Percentiles rank a stretch among this genome's conserved stretches.
phyloP scores from a whole-genome alignment of 2,113 vertebrate genomes.

The Elgaria multicarinata region DNA sequence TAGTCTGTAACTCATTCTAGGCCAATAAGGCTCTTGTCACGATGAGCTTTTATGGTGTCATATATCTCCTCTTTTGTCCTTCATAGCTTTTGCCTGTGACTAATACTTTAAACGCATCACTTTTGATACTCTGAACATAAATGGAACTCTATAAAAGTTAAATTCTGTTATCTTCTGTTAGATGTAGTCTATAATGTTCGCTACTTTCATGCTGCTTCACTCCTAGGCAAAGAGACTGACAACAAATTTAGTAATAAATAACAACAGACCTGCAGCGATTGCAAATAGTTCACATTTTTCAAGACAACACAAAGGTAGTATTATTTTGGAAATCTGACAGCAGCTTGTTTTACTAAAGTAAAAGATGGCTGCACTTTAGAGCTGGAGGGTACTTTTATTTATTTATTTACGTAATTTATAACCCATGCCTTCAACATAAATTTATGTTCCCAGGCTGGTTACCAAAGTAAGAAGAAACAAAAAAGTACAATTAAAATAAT shows the following conservation, averaged over 20 bases:
- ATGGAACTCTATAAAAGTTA: conserved; percentile 22
- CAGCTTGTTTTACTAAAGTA: conserved; percentile 46
- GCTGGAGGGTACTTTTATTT: background rate
- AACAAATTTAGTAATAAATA: conserved; percentile 70
- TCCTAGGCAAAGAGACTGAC: conserved; percentile 60
- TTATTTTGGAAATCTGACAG: conserved; percentile 61
- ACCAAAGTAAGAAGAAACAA: background rate
- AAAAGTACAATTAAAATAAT: too few species aligned
- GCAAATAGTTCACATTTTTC: conserved; percentile 62
- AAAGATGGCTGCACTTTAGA: conserved; percentile 48
- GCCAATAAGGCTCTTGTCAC: conserved; percentile 47
- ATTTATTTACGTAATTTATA: background rate
- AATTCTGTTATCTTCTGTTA: conserved; percentile 52
- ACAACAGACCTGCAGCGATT: conserved; percentile 55
- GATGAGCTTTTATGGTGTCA: conserved; percentile 18
- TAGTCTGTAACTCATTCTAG: background rate
- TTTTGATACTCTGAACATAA: conserved; percentile 46
- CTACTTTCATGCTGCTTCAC: conserved; percentile 60
- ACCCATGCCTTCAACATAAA: background rate
- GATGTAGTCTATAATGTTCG: conserved; percentile 53
- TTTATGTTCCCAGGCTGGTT: too few species aligned
- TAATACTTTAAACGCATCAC: conserved; percentile 48
- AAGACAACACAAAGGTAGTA: conserved; percentile 55
- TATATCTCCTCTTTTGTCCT: conserved; percentile 38
- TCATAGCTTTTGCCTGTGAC: conserved; percentile 17